phyloP scores from a whole-genome alignment of 2,797 vertebrate genomes.

The Pangasius mekongensis region DNA sequence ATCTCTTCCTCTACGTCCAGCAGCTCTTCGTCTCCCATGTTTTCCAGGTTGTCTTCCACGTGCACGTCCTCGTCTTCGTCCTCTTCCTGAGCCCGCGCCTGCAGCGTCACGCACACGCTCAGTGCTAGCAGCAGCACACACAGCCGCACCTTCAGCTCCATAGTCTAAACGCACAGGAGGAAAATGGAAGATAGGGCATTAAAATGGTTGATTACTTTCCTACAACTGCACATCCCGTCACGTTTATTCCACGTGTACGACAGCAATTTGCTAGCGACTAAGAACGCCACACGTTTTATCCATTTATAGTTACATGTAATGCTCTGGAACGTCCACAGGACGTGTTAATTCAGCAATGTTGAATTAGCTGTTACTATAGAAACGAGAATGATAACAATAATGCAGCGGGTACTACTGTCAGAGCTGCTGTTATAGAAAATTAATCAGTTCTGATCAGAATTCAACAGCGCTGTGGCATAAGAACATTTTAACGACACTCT shows the following conservation, averaged over 20 bases:
- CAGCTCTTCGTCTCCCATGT: slow-evolving; percentile 73
- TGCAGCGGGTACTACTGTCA: neutral
- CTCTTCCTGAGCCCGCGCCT: slow-evolving; percentile 66
- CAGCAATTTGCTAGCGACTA: neutral
- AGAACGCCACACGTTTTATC: neutral
- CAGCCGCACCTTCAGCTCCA: slow-evolving; percentile 85
- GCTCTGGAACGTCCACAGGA: too few species aligned
- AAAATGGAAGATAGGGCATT: neutral
- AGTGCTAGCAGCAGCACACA: slow-evolving; percentile 78
- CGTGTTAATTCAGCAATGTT: neutral
- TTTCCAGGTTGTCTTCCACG: slow-evolving; percentile 83
- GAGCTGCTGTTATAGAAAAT: neutral
- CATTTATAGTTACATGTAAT: neutral
- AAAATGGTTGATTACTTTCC: neutral
- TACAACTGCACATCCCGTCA: neutral
- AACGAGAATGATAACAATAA: neutral
- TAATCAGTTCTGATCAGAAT: too few species aligned
- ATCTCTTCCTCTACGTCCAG: slow-evolving; percentile 77
- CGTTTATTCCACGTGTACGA: neutral
- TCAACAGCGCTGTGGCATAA: neutral
- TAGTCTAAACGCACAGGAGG: slow-evolving; percentile 73
- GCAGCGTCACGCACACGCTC: slow-evolving; percentile 65
- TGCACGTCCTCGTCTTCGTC: slow-evolving; percentile 74
- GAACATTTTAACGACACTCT: neutral
- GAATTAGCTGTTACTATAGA: neutral